Evolutionary conservation across 2,888 invertebrate genomes (phyloP).

Genomic region (Dolichopus griseipennis): DNA sequence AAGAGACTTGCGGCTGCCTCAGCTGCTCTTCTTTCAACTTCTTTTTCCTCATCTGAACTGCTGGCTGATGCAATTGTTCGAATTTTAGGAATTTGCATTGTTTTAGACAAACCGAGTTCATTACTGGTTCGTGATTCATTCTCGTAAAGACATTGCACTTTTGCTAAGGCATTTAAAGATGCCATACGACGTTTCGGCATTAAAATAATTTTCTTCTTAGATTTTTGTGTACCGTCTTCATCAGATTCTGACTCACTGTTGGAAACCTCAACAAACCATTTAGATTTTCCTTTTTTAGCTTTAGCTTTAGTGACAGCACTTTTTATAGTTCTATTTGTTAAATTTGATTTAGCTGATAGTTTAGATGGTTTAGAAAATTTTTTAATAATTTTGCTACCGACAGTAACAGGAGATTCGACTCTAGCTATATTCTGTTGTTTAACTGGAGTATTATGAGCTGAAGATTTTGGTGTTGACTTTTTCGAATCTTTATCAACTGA

Average conservation of each 20-base stretch:
- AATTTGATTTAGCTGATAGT: conserved; percentile 13
- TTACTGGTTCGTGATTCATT: conserved; percentile 72
- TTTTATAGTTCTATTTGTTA: conserved; percentile 3
- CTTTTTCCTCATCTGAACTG: conserved; percentile 47
- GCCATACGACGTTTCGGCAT: conserved; percentile 79
- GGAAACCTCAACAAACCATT: conserved; percentile 13
- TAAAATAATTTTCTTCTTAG: conserved; percentile 23
- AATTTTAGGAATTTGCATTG: conserved; percentile 44
- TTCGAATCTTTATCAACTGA: conserved; percentile 39
- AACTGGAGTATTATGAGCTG: conserved; percentile 15
- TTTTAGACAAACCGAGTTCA: conserved; percentile 48
- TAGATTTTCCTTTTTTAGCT: conserved; percentile 7
- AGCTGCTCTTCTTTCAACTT: conserved; percentile 23
- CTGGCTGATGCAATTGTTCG: conserved; percentile 35
- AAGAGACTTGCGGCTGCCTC: not conserved
- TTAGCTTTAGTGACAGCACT: conserved; percentile 7
- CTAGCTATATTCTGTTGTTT: conserved; percentile 20
- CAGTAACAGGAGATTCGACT: conserved; percentile 18
- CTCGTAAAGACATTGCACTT: conserved; percentile 84
- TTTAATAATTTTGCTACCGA: conserved; percentile 17
- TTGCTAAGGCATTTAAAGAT: conserved; percentile 78
- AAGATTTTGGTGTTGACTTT: conserved; percentile 17
- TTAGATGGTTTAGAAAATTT: conserved; percentile 13
- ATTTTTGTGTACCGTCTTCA: not conserved
- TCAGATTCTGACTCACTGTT: conserved; percentile 8